A percentile compares a stretch with the other conserved stretches of the same genome.
Conservation (phyloP, 2,113 vertebrate genomes). For the Pardalotus punctatus region DNA sequence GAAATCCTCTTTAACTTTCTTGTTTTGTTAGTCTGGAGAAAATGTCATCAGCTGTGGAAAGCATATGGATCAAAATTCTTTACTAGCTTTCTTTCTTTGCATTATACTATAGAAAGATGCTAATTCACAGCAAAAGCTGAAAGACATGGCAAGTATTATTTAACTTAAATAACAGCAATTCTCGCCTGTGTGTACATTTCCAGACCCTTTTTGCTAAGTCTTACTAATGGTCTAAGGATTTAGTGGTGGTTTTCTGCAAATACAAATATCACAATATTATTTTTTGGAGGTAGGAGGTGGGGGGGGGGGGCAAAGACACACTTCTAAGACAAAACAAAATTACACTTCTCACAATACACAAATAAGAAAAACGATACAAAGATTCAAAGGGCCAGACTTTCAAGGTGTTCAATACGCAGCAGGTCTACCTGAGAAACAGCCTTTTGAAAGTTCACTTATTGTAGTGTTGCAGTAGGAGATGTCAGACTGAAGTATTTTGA, state of each 20-base stretch:
- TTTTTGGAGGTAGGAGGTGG: too few relatives aligned
- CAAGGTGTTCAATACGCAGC: not conserved
- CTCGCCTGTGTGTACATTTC: not conserved
- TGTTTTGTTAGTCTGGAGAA: not conserved
- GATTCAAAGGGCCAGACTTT: not conserved
- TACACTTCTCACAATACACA: not conserved
- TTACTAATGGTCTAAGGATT: not conserved
- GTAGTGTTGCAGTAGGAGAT: not conserved
- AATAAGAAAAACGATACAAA: not conserved
- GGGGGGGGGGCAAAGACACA: fast-evolving
- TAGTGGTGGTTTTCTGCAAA: fast-evolving
- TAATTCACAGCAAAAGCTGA: not conserved
- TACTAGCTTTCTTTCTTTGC: not conserved
- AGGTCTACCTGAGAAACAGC: not conserved
- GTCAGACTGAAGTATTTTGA: not conserved
- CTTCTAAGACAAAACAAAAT: not conserved
- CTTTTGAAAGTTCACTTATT: not conserved
- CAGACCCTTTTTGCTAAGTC: not conserved
- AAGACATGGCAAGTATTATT: not conserved
- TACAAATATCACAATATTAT: not conserved
- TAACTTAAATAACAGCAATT: not conserved
- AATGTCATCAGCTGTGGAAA: not conserved
- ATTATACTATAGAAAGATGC: not conserved
- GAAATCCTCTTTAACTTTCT: not conserved
- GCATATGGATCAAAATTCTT: not conserved